Evolutionary conservation across 2,797 vertebrate species (phyloP).

Genomic region (Sebastes jordani): DNA sequence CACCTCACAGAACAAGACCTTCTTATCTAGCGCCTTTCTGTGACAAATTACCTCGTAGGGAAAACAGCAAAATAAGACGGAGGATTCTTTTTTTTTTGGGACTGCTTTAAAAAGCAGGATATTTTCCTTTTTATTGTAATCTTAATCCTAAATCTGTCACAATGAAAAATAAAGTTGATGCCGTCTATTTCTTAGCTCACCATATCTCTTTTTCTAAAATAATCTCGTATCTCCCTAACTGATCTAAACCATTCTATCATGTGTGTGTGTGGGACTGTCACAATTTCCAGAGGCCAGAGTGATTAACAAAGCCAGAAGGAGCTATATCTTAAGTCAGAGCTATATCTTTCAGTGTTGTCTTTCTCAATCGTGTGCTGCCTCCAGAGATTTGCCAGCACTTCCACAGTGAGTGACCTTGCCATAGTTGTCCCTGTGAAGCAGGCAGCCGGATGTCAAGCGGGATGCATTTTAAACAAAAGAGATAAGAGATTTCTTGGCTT

Average conservation of each 20-base stretch:
- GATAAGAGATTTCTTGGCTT: conserved; percentile 5
- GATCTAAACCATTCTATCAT: background rate
- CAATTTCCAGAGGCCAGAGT: background rate
- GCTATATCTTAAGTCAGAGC: background rate
- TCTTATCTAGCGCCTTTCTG: conserved; percentile 21
- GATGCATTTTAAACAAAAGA: conserved; percentile 11
- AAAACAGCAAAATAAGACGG: background rate
- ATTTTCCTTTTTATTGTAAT: background rate
- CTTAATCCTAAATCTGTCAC: background rate
- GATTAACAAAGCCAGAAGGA: background rate
- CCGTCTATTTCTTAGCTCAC: background rate
- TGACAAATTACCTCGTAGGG: conserved; percentile 37
- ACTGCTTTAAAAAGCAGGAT: background rate
- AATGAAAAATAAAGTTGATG: background rate
- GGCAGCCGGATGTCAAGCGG: background rate
- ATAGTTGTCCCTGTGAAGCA: background rate
- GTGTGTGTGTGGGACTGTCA: conserved; percentile 3
- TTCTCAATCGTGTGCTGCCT: background rate
- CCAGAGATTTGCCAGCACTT: background rate
- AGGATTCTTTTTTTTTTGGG: background rate
- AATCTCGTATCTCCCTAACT: background rate
- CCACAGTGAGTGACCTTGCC: conserved; percentile 14
- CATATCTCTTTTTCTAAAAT: background rate
- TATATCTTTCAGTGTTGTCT: background rate
- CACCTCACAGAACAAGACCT: background rate